Evolutionary conservation across 2,888 invertebrate species (phyloP), one percentile per base, ranked within the genome.

Genomic region (Conistra vaccinii): DNA sequence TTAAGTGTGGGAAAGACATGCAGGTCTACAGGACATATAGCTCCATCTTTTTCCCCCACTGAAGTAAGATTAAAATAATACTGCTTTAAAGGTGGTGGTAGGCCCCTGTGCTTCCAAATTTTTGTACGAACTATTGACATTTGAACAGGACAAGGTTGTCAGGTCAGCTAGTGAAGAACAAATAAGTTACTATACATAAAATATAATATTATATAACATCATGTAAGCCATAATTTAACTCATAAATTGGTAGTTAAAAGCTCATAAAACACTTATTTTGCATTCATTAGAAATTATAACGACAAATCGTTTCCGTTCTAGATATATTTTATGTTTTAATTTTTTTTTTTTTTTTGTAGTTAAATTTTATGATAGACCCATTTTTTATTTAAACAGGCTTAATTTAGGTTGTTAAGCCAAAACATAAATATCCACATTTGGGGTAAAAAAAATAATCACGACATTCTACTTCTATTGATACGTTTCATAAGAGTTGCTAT

Each of bases 281-380:
- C 32, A 55, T 74, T 42, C 7, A 81, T 80, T 80, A 76, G 10
- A 66, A 81, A 77, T 71, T 71, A 68, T 51, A 60, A 71, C 82
- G 45, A 81, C 45, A 55, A n/a, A 5, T 23, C 4, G 53, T 80
- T 81, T 81, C 67, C 63, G 78, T 45, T 70, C 32, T n/a, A 45
- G 26, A 6, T 32, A 23, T 9, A 53, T 69, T 48, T 53, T 23
- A 53, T 55, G 23, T 32, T 60, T 20, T 14, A 53, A 67, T 17
- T 60, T 39, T 35, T 23, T 32, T 62, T 32, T 62, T 20, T 53
- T 67, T 74, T 62, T 68, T 58, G 4, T 26, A 58, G 26, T 58
- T 79, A 65, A 39, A 48, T 48, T 51, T 68, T 14, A 63, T 32
- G 14, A 26, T 63, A 42, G 6, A 51, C 2, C 3, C 48, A 55